Conservation (phyloP, 1,140 invertebrate genomes). For the Aphelenchoides avenae region DNA sequence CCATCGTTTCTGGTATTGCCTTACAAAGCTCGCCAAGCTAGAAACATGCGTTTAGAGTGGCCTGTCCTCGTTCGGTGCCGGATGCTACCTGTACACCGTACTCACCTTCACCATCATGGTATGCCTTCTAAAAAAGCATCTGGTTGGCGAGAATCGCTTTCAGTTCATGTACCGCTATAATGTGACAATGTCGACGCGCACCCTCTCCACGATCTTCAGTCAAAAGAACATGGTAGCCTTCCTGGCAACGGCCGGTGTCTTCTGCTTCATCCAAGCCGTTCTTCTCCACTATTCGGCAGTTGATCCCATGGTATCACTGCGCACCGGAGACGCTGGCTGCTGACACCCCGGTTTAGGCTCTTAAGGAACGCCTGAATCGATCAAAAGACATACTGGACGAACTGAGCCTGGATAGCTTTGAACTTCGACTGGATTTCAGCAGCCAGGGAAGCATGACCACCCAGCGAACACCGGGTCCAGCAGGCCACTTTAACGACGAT, state of each 20-base stretch:
- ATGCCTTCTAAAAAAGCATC: no score
- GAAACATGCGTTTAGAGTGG: no score
- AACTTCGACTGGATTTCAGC: no score
- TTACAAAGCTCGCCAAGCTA: no score
- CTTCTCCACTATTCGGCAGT: slow-evolving; percentile 27
- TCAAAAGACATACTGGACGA: no score
- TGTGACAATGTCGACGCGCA: slow-evolving; percentile 25
- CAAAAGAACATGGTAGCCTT: slow-evolving; percentile 24
- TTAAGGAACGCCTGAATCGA: slow-evolving; percentile 21
- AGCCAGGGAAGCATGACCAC: no score
- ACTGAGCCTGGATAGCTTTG: no score
- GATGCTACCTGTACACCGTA: slow-evolving; percentile 19
- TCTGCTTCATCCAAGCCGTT: slow-evolving; percentile 22
- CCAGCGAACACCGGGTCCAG: no score
- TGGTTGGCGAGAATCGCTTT: neutral
- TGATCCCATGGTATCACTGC: slow-evolving; percentile 11
- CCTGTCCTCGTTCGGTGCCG: slow-evolving; percentile 12
- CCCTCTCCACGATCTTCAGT: slow-evolving; percentile 22
- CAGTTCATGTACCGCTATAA: slow-evolving; percentile 33
- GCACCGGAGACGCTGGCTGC: neutral
- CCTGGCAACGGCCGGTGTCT: slow-evolving; percentile 14
- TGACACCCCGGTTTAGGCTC: slow-evolving; percentile 7
- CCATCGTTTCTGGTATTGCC: neutral
- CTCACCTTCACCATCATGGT: slow-evolving; percentile 17
- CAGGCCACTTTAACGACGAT: no score